Evolutionary conservation across 2,888 invertebrate species (phyloP).

Genomic region (Diaphora mendica): DNA sequence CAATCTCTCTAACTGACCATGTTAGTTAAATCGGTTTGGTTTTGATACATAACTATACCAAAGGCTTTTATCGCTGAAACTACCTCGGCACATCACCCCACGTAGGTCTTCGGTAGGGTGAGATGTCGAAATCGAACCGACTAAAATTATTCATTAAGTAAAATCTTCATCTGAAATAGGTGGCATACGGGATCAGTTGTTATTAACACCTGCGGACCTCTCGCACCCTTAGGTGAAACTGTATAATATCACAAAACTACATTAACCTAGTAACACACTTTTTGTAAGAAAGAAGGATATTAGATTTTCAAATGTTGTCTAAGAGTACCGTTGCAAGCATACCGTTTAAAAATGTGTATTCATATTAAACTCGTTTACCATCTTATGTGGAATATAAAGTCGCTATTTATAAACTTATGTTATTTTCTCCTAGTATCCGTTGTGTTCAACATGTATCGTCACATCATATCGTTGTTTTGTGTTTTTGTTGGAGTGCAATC

Average conservation of each 20-base stretch:
- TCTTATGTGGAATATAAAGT: conserved; percentile 10
- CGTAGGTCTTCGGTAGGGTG: no score
- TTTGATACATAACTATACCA: no score
- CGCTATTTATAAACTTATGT: neutral
- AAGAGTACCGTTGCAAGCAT: neutral
- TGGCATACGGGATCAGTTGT: neutral
- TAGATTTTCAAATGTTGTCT: neutral
- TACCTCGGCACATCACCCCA: no score
- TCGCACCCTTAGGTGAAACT: no score
- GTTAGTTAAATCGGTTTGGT: no score
- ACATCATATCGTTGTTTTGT: neutral
- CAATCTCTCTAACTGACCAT: no score
- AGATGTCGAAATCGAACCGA: no score
- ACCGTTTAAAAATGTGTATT: neutral
- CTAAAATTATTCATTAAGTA: no score
- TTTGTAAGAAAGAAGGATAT: neutral
- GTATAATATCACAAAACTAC: neutral
- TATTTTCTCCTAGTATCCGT: neutral
- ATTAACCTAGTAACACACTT: neutral
- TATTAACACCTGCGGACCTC: no score
- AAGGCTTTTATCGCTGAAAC: no score
- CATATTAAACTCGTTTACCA: conserved; percentile 2
- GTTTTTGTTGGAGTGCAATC: conserved; percentile 4
- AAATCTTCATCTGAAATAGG: neutral
- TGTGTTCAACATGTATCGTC: conserved; percentile 12